Evolutionary conservation across 2,797 vertebrate genomes (phyloP).

Genomic region (Lerista edwardsae): DNA sequence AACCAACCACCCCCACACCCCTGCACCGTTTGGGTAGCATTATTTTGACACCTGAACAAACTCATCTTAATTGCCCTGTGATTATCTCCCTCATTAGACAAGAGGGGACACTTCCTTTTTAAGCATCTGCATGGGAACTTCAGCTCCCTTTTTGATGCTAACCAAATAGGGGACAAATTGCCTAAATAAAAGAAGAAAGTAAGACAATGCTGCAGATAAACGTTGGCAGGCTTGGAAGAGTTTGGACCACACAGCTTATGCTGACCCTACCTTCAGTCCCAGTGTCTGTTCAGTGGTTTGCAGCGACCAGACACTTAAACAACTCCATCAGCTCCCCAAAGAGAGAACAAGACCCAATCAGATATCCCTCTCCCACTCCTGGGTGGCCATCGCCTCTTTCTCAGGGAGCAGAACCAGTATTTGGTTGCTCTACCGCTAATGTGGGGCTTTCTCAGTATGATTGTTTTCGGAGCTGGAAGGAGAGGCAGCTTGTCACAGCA

Average conservation of each 20-base stretch:
- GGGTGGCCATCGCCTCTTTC: accelerated
- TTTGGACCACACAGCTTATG: neutral
- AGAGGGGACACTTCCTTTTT: neutral
- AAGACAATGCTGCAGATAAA: neutral
- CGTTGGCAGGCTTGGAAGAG: neutral
- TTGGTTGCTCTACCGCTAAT: slow-evolving; percentile 66
- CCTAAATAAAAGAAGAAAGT: neutral
- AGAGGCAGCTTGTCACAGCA: slow-evolving; percentile 67
- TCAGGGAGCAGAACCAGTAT: neutral
- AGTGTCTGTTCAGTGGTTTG: neutral
- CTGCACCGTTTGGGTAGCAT: neutral
- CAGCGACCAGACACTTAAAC: neutral
- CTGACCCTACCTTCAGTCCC: neutral
- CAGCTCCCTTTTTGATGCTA: neutral
- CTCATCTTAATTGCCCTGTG: slow-evolving; percentile 20
- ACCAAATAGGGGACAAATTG: neutral
- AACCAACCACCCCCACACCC: neutral
- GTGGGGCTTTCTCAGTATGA: slow-evolving; percentile 64
- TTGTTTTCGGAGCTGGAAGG: slow-evolving; percentile 72
- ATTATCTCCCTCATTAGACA: slow-evolving; percentile 38
- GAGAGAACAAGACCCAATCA: neutral
- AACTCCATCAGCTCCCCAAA: neutral
- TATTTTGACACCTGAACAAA: slow-evolving; percentile 10
- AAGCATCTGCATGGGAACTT: neutral
- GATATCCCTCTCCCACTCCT: slow-evolving; percentile 25